Percentiles rank a stretch among this genome's conserved stretches.
phyloP scores from a whole-genome alignment of 2,888 invertebrate species.

The Noctua fimbriata region DNA sequence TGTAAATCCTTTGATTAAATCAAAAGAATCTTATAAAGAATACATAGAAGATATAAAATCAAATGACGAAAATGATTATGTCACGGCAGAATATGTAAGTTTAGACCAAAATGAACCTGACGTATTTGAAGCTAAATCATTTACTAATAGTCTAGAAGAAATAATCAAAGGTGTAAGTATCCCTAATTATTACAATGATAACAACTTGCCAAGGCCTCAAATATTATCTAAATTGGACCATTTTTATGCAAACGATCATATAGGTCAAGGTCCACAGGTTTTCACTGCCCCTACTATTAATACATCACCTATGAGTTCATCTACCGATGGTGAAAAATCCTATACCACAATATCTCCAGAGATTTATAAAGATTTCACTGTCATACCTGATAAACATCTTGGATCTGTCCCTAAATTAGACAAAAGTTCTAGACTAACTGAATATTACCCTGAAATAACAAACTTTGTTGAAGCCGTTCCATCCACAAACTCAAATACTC shows the following conservation, averaged over 20 bases:
- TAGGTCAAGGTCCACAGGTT: neutral
- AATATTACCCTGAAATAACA: neutral
- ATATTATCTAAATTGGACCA: neutral
- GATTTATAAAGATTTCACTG: neutral
- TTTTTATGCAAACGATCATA: slow-evolving; percentile 31
- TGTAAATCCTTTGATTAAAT: neutral
- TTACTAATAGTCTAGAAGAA: neutral
- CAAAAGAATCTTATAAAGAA: neutral
- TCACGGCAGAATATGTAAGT: neutral
- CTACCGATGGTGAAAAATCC: rapidly evolving
- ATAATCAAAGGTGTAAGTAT: neutral
- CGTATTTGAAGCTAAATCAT: neutral
- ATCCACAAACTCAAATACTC: rapidly evolving
- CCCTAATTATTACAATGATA: neutral
- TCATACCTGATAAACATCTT: neutral
- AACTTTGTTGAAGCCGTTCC: neutral
- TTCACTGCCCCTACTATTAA: neutral
- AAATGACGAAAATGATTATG: neutral
- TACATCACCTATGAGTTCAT: neutral
- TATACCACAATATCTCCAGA: rapidly evolving
- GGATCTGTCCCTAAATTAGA: neutral
- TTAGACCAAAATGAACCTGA: neutral
- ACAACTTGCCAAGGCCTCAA: neutral
- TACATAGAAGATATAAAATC: neutral
- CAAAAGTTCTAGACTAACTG: neutral